Evolutionary conservation across 53 echinoderm and acorn worm genomes (phyloP).

Genomic region (Patiria pectinifera): DNA sequence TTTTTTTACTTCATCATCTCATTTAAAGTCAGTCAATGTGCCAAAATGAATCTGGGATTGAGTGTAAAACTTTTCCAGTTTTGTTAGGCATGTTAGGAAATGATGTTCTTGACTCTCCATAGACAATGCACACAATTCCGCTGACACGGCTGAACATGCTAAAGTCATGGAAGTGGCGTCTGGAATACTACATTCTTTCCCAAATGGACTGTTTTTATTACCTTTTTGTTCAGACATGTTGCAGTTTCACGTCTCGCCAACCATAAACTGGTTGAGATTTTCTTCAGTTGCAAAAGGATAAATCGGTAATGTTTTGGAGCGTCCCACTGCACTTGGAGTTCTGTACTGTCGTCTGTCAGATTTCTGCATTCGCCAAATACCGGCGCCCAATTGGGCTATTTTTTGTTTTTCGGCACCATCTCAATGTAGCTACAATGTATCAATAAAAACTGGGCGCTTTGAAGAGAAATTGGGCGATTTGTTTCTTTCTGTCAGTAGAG

Average conservation of each 20-base stretch:
- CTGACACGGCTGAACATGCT: no score
- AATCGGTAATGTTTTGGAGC: not conserved
- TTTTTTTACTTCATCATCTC: no score
- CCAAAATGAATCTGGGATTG: no score
- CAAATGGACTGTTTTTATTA: not conserved
- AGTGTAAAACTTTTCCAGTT: no score
- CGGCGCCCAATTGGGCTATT: constrained; percentile 28
- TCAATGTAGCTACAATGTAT: not conserved
- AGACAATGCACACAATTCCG: no score
- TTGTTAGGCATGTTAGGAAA: no score
- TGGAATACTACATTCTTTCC: no score
- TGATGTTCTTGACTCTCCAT: no score
- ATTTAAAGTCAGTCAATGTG: no score
- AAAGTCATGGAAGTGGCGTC: no score
- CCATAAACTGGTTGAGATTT: not conserved
- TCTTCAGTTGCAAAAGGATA: not conserved
- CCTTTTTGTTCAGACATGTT: constrained; percentile 23
- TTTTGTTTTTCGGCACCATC: not conserved
- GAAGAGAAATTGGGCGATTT: constrained; percentile 28
- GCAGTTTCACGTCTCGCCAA: not conserved
- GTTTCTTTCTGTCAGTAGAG: not conserved
- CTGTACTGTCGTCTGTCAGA: not conserved
- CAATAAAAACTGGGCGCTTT: not conserved
- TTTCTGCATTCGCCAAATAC: not conserved
- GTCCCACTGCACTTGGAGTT: no score